These are phyloP conservation scores for Escarpia spicata DNA, from an alignment of 2,888 invertebrate species.

Conservation along the genomic window DNA sequence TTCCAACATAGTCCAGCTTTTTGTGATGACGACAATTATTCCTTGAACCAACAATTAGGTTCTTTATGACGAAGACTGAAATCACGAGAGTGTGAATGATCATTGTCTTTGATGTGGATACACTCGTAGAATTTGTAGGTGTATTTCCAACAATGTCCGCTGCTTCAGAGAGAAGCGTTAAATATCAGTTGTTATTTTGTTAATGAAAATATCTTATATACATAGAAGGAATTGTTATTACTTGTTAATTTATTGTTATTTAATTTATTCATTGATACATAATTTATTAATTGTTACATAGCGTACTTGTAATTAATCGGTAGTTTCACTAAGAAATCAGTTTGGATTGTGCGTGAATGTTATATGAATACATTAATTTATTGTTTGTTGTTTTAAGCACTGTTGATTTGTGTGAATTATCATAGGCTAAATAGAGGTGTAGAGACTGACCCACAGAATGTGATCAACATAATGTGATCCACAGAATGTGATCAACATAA, in stretches of 20 bases:
- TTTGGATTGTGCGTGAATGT: too few relatives aligned
- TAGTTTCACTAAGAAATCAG: too few relatives aligned
- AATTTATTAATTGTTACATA: slow-evolving; percentile 16
- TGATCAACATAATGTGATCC: not conserved
- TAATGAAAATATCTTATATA: not conserved
- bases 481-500: not conserved
- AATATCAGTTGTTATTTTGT: not conserved
- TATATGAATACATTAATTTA: too few relatives aligned
- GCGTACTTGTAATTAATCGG: not conserved
- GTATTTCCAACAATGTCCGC: not conserved
- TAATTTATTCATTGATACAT: not conserved
- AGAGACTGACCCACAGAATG: too few relatives aligned
- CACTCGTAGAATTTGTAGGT: not conserved
- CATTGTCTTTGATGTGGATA: not conserved
- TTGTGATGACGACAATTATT: not conserved
- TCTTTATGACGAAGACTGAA: not conserved
- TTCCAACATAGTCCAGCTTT: not conserved
- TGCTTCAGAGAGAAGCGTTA: not conserved
- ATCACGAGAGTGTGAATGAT: not conserved
- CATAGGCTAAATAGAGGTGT: not conserved
- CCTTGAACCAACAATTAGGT: not conserved
- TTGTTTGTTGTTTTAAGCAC: not conserved
- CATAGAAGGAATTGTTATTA: not conserved
- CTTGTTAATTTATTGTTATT: not conserved
- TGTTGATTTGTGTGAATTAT: not conserved